Evolutionary conservation across 2,113 vertebrate genomes (phyloP).

Genomic region (Callospermophilus lateralis): DNA sequence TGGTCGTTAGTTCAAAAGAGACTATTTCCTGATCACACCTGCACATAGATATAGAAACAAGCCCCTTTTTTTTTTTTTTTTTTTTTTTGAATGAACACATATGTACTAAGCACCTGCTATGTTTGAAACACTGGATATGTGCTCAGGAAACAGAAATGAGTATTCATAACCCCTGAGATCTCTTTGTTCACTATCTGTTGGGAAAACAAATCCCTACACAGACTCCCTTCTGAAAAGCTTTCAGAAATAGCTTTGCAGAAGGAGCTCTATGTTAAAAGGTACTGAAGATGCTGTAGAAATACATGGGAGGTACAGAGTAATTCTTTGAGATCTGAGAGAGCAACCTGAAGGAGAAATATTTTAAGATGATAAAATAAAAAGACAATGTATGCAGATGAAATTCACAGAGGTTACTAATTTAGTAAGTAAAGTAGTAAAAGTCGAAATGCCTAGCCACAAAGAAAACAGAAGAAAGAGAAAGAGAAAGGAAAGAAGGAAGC

Average conservation of each 20-base stretch:
- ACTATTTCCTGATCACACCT: not conserved
- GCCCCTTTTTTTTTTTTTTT: not conserved
- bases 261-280: not conserved
- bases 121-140: not conserved
- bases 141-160: not conserved
- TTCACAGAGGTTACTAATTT: conserved; percentile 42
- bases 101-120: not conserved
- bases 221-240: not conserved
- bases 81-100: not conserved
- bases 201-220: conserved; percentile 13
- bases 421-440: conserved; percentile 38
- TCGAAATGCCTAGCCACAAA: not conserved
- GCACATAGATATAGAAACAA: not conserved
- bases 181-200: not conserved
- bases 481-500: not conserved
- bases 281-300: not conserved
- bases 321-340: not conserved
- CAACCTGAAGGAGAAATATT: conserved; percentile 1
- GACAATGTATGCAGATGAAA: not conserved
- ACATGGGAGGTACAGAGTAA: not conserved
- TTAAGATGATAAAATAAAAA: conserved; percentile 38
- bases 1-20: conserved; percentile 26
- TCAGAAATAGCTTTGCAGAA: conserved; percentile 32
- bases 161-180: not conserved
- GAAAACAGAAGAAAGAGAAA: not conserved